Conservation (phyloP, 1,140 invertebrate genomes). For the Drosophila triauraria region DNA sequence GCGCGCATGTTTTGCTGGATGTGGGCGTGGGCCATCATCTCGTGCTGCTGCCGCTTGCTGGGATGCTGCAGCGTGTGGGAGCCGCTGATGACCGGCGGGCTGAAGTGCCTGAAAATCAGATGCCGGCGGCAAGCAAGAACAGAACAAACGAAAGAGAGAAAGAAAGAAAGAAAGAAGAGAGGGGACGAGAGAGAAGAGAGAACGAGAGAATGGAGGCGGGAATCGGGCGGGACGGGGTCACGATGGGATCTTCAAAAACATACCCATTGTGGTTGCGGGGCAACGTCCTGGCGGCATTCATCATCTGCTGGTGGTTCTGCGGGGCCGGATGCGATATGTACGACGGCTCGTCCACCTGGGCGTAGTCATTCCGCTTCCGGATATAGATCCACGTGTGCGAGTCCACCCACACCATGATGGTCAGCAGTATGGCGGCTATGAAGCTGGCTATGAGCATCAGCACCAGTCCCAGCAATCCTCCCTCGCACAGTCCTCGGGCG, state of each 20-base stretch:
- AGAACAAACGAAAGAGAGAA: slow-evolving; percentile 2
- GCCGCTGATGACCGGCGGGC: slow-evolving; percentile 84
- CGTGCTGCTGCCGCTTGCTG: slow-evolving; percentile 82
- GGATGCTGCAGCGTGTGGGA: slow-evolving; percentile 84
- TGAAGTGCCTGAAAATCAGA: slow-evolving; percentile 79
- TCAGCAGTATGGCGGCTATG: slow-evolving; percentile 94
- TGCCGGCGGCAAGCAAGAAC: slow-evolving; percentile 14
- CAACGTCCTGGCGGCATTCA: slow-evolving; percentile 82
- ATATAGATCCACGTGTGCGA: slow-evolving; percentile 99
- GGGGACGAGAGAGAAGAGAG: slow-evolving; percentile 47
- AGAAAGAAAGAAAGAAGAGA: slow-evolving; percentile 10
- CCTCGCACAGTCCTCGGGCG: slow-evolving; percentile 91
- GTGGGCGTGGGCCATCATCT: slow-evolving; percentile 84
- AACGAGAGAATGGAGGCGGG: slow-evolving; percentile 58
- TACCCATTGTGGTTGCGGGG: slow-evolving; percentile 85
- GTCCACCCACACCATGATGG: slow-evolving; percentile 96
- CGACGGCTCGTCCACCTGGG: slow-evolving; percentile 83
- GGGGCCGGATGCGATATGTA: slow-evolving; percentile 84
- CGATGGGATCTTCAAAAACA: slow-evolving; percentile 47
- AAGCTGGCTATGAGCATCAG: slow-evolving; percentile 94
- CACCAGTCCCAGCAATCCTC: slow-evolving; percentile 91
- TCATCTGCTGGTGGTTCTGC: slow-evolving; percentile 85
- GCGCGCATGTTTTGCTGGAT: slow-evolving; percentile 86
- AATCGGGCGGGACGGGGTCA: slow-evolving; percentile 50
- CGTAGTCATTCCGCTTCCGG: slow-evolving; percentile 88